These are phyloP conservation scores for Halcyon badia DNA, from an alignment of 2,797 vertebrate species.

Conservation along the genomic window DNA sequence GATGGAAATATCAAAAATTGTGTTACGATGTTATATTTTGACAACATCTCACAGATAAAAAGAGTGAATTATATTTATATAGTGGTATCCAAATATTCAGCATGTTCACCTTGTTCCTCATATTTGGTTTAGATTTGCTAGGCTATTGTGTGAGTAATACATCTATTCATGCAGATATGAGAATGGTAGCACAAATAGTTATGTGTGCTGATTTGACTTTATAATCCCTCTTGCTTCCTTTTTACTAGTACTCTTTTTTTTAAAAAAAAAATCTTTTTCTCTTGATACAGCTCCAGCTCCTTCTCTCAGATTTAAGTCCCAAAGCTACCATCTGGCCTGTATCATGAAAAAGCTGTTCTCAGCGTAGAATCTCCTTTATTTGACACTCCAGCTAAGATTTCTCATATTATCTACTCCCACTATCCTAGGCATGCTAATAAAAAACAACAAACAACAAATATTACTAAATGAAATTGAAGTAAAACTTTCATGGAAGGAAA, in stretches of 20 bases:
- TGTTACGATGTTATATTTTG: neutral
- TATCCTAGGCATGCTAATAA: conserved; percentile 31
- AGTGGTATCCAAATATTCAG: neutral
- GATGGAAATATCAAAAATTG: neutral
- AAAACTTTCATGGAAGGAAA: conserved; percentile 20
- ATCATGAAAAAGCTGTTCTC: conserved; percentile 63
- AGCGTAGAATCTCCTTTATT: conserved; percentile 1
- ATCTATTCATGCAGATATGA: neutral
- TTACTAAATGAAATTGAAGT: neutral
- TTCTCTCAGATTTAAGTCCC: conserved; percentile 34
- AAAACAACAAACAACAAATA: conserved; percentile 56
- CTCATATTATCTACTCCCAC: conserved; percentile 15
- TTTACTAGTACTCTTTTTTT: neutral
- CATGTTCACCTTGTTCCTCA: neutral
- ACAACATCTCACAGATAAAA: neutral
- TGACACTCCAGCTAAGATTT: conserved; percentile 24
- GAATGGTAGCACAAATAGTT: neutral
- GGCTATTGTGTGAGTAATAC: neutral
- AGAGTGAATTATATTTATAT: neutral
- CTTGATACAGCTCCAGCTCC: conserved; percentile 45
- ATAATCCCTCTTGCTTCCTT: neutral
- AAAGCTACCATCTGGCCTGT: conserved; percentile 48
- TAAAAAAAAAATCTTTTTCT: neutral
- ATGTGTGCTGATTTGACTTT: neutral
- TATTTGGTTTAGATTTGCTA: neutral